phyloP scores from a whole-genome alignment of 1,140 invertebrate genomes.

The Drosophila lacertosa region DNA sequence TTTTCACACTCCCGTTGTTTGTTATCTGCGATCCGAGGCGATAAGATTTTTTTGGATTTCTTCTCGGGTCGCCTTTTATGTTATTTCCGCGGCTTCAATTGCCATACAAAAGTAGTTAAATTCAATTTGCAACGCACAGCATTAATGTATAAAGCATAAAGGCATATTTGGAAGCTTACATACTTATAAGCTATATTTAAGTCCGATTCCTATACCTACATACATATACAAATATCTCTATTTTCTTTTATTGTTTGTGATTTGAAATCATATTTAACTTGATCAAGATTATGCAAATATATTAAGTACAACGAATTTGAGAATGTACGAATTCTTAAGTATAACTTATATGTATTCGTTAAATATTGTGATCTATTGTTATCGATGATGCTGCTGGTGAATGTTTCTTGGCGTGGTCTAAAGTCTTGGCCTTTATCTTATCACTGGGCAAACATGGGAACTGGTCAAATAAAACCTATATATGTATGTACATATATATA shows the following conservation, averaged over 20 bases:
- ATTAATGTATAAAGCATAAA: constrained; percentile 2
- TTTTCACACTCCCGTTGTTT: constrained; percentile 23
- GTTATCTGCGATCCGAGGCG: constrained; percentile 12
- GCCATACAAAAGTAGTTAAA: constrained; percentile 48
- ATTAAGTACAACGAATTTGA: too few species aligned
- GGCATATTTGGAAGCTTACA: too few species aligned
- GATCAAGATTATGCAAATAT: too few species aligned
- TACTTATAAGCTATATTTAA: too few species aligned
- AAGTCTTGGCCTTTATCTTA: constrained; percentile 40
- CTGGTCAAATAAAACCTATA: constrained; percentile 19
- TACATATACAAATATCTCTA: too few species aligned
- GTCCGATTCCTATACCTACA: too few species aligned
- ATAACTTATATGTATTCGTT: too few species aligned
- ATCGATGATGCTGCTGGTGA: constrained; percentile 18
- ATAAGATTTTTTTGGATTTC: constrained; percentile 20
- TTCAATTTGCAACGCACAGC: constrained; percentile 25
- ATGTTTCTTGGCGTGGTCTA: neutral
- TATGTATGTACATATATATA: neutral
- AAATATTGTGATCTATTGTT: neutral
- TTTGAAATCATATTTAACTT: too few species aligned
- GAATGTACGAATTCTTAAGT: too few species aligned
- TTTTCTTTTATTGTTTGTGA: too few species aligned
- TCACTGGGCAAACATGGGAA: constrained; percentile 45
- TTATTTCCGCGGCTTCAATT: constrained; percentile 40
- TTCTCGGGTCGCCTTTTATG: constrained; percentile 11